phyloP scores from a whole-genome alignment of 2,888 invertebrate genomes.

The Galerucella calmariensis region DNA sequence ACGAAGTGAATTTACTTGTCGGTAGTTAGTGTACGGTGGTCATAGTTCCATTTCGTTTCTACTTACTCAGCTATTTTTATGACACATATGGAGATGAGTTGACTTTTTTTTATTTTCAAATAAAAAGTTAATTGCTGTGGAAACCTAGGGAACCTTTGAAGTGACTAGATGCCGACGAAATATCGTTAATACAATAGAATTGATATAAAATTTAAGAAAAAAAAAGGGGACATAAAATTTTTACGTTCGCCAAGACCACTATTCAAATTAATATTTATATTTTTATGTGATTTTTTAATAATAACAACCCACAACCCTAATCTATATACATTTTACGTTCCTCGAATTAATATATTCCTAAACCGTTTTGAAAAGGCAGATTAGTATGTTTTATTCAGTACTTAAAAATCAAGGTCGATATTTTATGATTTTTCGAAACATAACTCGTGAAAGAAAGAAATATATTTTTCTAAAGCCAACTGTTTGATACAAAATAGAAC shows the following conservation, averaged over 20 bases:
- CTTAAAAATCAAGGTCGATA: neutral
- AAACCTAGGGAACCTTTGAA: conserved; percentile 39
- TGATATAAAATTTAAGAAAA: conserved; percentile 56
- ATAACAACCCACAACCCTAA: conserved; percentile 43
- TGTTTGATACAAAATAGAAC: neutral
- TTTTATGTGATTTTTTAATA: conserved; percentile 56
- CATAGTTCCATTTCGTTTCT: too few species aligned
- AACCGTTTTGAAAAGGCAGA: neutral
- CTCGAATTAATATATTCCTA: conserved; percentile 29
- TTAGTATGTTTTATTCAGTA: neutral
- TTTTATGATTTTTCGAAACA: neutral
- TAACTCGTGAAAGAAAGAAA: neutral
- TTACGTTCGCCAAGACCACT: conserved; percentile 57
- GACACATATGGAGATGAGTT: conserved; percentile 53
- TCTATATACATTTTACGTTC: conserved; percentile 27
- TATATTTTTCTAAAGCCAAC: neutral
- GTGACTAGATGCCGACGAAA: conserved; percentile 46
- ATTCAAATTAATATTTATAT: conserved; percentile 58
- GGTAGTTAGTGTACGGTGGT: too few species aligned
- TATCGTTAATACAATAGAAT: conserved; percentile 58
- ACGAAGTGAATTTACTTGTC: too few species aligned
- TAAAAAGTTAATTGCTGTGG: conserved; percentile 58
- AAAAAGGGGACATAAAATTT: conserved; percentile 56
- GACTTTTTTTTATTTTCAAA: conserved; percentile 56
- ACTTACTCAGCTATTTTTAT: neutral